Conservation (phyloP, 1,140 invertebrate species). For the Drosophila watanabei region DNA sequence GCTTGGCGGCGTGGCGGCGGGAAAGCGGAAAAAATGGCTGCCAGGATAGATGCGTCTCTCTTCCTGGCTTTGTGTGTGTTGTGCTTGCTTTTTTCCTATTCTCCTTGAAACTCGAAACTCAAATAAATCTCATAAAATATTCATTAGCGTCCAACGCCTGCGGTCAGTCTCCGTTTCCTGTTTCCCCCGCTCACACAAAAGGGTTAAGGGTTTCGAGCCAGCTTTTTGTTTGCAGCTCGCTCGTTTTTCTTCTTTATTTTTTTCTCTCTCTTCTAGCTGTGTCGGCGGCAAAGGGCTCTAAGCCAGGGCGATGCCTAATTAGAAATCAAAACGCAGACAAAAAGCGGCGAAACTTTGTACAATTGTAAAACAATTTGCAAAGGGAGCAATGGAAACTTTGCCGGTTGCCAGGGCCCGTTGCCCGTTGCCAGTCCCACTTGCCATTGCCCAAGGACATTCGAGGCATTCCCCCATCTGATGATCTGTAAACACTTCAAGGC, state of each 20-base stretch:
- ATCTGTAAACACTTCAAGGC: conserved; percentile 39
- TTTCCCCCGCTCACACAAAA: conserved; percentile 52
- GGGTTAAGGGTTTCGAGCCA: conserved; percentile 66
- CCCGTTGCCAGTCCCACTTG: conserved; percentile 9
- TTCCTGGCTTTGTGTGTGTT: conserved; percentile 30
- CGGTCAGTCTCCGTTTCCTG: conserved; percentile 66
- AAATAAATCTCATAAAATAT: conserved; percentile 84
- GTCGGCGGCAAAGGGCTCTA: conserved; percentile 21
- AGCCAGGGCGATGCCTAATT: conserved; percentile 61
- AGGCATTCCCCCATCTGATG: conserved; percentile 21
- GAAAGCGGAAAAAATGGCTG: conserved; percentile 50
- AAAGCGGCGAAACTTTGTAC: conserved; percentile 68
- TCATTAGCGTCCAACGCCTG: conserved; percentile 78
- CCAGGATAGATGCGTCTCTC: conserved; percentile 46
- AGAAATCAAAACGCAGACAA: conserved; percentile 76
- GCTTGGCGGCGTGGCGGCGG: conserved; percentile 8
- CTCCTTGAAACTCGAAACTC: conserved; percentile 75
- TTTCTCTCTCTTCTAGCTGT: neutral
- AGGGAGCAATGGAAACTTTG: conserved; percentile 47
- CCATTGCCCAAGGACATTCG: conserved; percentile 56
- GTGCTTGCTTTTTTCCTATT: conserved; percentile 29
- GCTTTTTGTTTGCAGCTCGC: conserved; percentile 45
- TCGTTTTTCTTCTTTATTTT: conserved; percentile 1
- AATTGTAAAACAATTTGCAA: conserved; percentile 78
- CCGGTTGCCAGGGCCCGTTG: conserved; percentile 2